Evolutionary conservation across 2,797 vertebrate species (phyloP).

Genomic region (Chanos chanos): DNA sequence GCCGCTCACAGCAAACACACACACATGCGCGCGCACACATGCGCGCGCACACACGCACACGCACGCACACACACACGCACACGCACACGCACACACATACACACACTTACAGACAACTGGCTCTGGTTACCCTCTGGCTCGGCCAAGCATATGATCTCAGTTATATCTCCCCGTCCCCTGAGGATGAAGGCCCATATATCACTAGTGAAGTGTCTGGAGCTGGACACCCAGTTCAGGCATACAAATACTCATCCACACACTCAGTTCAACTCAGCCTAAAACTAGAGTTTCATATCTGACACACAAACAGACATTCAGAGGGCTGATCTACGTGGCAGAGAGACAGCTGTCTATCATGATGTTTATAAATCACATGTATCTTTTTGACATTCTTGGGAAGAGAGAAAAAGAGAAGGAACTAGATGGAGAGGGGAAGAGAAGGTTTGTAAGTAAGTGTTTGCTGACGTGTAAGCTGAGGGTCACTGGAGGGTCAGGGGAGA

Average conservation of each 20-base stretch:
- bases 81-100: background rate
- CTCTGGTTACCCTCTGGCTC: conserved; percentile 9
- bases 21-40: conserved; percentile 6
- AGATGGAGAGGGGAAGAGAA: background rate
- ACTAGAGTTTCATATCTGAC: too few species aligned
- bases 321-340: too few species aligned
- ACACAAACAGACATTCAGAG: background rate
- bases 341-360: too few species aligned
- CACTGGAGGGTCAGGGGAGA: conserved; percentile 15
- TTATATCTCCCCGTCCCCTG: conserved; percentile 37
- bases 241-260: background rate
- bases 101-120: background rate
- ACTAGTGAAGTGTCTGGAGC: conserved; percentile 43
- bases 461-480: conserved; percentile 19
- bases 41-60: conserved; percentile 9
- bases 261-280: too few species aligned
- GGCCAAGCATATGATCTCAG: conserved; percentile 29
- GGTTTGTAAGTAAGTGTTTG: conserved; percentile 7
- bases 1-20: background rate
- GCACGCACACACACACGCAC: background rate
- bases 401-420: background rate
- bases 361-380: too few species aligned
- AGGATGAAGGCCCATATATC: conserved; percentile 41
- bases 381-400: background rate
- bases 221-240: too few species aligned